phyloP scores from a whole-genome alignment of 1,140 invertebrate genomes.

The Drosophila teissieri region DNA sequence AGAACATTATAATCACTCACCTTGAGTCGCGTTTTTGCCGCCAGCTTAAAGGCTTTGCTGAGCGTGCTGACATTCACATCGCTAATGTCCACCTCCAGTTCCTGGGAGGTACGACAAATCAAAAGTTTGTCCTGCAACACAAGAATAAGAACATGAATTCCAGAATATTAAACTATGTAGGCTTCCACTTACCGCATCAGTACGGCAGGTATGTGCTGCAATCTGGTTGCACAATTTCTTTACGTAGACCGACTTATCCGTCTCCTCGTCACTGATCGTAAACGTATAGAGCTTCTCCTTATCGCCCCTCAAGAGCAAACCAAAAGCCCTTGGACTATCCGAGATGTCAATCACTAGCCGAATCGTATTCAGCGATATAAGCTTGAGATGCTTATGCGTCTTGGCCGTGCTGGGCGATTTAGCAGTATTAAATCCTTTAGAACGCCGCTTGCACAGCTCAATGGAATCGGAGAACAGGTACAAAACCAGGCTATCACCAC shows the following conservation, averaged over 20 bases:
- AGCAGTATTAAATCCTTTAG: conserved; percentile 89
- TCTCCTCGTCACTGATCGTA: conserved; percentile 91
- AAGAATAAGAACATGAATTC: conserved; percentile 5
- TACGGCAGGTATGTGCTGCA: conserved; percentile 93
- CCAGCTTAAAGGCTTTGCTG: conserved; percentile 94
- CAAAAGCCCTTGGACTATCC: conserved; percentile 96
- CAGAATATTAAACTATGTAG: not conserved
- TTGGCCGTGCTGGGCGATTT: conserved; percentile 91
- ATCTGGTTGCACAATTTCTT: conserved; percentile 93
- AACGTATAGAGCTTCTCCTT: conserved; percentile 96
- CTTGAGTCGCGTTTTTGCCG: conserved; percentile 92
- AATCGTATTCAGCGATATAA: conserved; percentile 94
- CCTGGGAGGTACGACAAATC: conserved; percentile 89
- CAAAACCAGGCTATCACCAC: conserved; percentile 94
- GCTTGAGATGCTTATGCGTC: conserved; percentile 95
- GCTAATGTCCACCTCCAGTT: conserved; percentile 93
- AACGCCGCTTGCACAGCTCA: conserved; percentile 95
- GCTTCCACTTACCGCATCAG: conserved; percentile 89
- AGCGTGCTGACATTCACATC: conserved; percentile 93
- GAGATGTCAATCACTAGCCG: conserved; percentile 93
- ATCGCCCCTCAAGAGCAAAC: conserved; percentile 91
- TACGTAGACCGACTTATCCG: conserved; percentile 92
- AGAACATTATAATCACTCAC: conserved; percentile 71
- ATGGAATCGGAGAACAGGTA: conserved; percentile 97
- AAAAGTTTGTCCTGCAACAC: conserved; percentile 80